Percentiles rank a stretch among this genome's conserved stretches.
phyloP scores from a whole-genome alignment of 1,140 invertebrate species.

The Eufriesea mexicana region DNA sequence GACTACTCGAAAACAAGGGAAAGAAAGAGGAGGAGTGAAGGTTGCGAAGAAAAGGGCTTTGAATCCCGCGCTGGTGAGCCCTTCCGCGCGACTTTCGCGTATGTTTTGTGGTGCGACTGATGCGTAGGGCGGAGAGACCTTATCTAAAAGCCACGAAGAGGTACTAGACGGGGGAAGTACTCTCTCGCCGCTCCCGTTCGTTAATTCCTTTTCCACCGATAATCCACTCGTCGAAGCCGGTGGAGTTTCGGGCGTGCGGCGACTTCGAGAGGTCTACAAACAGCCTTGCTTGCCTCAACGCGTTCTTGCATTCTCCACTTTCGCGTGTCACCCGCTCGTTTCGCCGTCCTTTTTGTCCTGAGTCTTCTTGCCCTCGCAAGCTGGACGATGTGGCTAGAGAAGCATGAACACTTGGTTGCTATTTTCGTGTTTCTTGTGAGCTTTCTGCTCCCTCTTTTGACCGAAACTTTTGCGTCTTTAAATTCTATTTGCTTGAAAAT shows the following conservation, averaged over 20 bases:
- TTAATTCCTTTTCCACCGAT: constrained; percentile 70
- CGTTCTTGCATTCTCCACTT: constrained; percentile 13
- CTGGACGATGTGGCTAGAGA: neutral
- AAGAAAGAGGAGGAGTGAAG: neutral
- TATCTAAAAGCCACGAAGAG: constrained; percentile 68
- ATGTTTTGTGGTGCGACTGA: constrained; percentile 48
- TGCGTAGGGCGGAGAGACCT: constrained; percentile 65
- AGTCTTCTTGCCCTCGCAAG: neutral
- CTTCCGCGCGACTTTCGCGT: constrained; percentile 52
- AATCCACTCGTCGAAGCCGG: constrained; percentile 65
- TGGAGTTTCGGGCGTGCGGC: constrained; percentile 60
- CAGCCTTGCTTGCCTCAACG: constrained; percentile 54
- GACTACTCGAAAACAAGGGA: neutral
- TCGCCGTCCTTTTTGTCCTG: constrained; percentile 3
- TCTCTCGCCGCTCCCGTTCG: constrained; percentile 62
- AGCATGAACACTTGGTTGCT: neutral
- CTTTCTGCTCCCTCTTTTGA: neutral
- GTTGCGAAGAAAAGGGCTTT: constrained; percentile 5
- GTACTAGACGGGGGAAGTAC: constrained; percentile 66
- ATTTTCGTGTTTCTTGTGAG: too few species aligned
- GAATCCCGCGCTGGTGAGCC: neutral
- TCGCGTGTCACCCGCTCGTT: constrained; percentile 15
- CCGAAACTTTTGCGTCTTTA: neutral
- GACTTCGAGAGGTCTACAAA: constrained; percentile 68
- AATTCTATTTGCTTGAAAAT: neutral